Percentiles rank a stretch among this genome's conserved stretches.
Evolutionary conservation across 2,797 vertebrate genomes (phyloP).

Genomic region (Aythya fuligula): DNA sequence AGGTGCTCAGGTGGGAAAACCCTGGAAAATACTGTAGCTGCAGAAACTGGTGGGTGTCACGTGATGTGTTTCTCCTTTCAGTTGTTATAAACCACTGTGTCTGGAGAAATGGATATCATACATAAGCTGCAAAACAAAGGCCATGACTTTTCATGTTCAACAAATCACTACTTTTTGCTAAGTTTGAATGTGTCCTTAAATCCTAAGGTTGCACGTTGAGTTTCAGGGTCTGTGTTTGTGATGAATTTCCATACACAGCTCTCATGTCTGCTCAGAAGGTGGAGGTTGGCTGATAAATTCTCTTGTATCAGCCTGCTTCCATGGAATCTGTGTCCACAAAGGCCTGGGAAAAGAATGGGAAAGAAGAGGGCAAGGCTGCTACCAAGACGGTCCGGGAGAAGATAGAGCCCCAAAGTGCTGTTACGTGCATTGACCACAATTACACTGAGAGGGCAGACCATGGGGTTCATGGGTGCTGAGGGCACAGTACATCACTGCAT

Average conservation of each 20-base stretch:
- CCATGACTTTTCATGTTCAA: background rate
- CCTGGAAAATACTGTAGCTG: background rate
- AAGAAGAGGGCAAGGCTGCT: background rate
- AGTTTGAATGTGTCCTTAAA: background rate
- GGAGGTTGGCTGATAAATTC: background rate
- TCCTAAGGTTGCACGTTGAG: background rate
- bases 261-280: background rate
- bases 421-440: background rate
- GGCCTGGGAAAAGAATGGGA: background rate
- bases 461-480: background rate
- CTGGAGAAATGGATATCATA: background rate
- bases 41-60: conserved; percentile 13
- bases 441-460: background rate
- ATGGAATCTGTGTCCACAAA: background rate
- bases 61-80: conserved; percentile 28
- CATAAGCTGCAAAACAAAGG: background rate
- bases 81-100: conserved; percentile 23
- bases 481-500: background rate
- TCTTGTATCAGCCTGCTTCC: background rate
- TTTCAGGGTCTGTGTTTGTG: background rate
- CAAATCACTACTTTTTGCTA: background rate
- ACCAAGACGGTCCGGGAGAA: rapidly evolving
- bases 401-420: background rate
- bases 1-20: conserved; percentile 2
- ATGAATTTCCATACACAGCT: background rate